These are phyloP conservation scores for Gymnoscelis rufifasciata DNA, from an alignment of 2,888 invertebrate genomes.

Conservation along the genomic window DNA sequence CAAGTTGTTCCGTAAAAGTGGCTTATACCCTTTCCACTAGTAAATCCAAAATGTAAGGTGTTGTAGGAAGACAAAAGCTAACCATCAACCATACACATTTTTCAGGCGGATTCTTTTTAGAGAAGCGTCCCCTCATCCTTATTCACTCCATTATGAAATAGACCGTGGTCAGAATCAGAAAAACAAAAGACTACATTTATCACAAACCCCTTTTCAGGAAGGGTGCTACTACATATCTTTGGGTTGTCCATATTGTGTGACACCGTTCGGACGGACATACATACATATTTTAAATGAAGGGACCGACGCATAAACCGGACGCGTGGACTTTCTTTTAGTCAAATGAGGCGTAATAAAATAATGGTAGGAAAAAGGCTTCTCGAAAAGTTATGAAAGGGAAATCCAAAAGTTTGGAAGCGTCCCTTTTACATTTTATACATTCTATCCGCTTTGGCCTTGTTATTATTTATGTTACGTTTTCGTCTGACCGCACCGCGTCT, in stretches of 20 bases:
- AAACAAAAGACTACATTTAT: conserved; percentile 30
- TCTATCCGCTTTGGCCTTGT: conserved; percentile 56
- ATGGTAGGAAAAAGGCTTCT: conserved; percentile 67
- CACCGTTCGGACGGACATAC: conserved; percentile 54
- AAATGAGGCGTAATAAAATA: conserved; percentile 75
- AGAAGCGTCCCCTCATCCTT: not conserved
- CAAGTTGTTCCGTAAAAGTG: not conserved
- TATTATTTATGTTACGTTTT: conserved; percentile 71
- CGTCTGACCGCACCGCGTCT: conserved; percentile 61
- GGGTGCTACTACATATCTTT: conserved; percentile 37
- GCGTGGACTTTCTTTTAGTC: conserved; percentile 72
- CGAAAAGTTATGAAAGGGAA: conserved; percentile 71
- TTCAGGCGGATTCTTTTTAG: not conserved
- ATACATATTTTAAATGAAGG: conserved; percentile 71
- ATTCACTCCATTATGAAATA: conserved; percentile 21
- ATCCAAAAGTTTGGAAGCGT: conserved; percentile 63
- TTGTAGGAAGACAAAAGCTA: not conserved
- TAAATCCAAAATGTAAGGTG: no score
- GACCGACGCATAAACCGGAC: conserved; percentile 58
- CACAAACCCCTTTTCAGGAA: conserved; percentile 21
- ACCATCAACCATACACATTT: not conserved
- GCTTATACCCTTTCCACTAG: no score
- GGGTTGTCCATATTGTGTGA: conserved; percentile 45
- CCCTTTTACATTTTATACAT: conserved; percentile 64
- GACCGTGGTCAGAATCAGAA: conserved; percentile 22